phyloP scores from a whole-genome alignment of 2,113 vertebrate species.

The Pogonocichla stellata region DNA sequence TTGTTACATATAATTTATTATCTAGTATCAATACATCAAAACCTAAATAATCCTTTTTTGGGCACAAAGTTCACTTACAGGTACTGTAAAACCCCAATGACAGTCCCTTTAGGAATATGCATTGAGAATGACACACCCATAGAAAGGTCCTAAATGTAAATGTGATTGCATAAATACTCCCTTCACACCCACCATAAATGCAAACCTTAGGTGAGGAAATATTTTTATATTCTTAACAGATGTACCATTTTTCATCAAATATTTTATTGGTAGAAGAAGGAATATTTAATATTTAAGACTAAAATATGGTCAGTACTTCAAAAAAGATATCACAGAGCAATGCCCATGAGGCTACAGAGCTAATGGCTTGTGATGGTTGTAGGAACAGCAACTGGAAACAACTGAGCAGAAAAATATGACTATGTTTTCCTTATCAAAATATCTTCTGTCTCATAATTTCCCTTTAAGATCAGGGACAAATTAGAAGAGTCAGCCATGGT shows the following conservation, averaged over 20 bases:
- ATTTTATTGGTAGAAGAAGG: neutral
- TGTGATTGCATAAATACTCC: neutral
- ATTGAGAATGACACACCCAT: accelerated
- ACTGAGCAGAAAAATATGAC: neutral
- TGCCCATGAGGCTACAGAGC: neutral
- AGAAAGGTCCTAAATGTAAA: neutral
- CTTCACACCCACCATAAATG: neutral
- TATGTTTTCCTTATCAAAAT: neutral
- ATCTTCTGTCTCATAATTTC: neutral
- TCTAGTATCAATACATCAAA: neutral
- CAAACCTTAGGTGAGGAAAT: neutral
- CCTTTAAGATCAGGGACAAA: neutral
- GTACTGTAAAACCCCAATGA: neutral
- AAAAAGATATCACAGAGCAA: neutral
- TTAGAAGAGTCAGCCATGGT: neutral
- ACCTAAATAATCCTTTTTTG: neutral
- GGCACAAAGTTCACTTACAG: neutral
- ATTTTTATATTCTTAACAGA: neutral
- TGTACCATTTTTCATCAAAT: neutral
- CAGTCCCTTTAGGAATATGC: neutral
- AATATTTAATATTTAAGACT: neutral
- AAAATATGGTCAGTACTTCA: neutral
- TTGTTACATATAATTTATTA: neutral
- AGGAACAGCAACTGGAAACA: neutral
- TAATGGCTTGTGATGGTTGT: neutral